Evolutionary conservation across 2,888 invertebrate species (phyloP), one percentile per base, ranked within the genome.

Genomic region (Seladonia tumulorum): DNA sequence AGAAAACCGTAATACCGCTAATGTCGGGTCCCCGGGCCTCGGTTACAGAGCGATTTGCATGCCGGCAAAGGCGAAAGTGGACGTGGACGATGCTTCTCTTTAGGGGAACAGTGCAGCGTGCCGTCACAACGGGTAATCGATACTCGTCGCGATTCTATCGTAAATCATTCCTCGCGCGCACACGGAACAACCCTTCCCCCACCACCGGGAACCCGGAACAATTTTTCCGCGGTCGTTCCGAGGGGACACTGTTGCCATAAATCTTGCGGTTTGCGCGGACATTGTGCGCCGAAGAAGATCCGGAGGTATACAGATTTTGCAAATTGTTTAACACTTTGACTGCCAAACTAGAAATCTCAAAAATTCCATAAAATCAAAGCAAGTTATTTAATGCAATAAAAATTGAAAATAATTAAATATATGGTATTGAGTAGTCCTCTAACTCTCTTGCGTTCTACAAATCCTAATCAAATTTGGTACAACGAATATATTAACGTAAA

Each of bases 121-220:
- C 22, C 49, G 35, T 74, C 72, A 76, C 57, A 22, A 29, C 47
- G 18, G 83, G 83, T 83, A 83, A 83, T 83, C 83, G 83, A 83
- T 83, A 83, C 76, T 53, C 74, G 72, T 42, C 76, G 79, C 79
- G 79, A 86, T 79, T 71, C 74, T 57, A 35, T 63, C 86, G 70
- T 82, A 82, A 87, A 87, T 86, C 86, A 83, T 42, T 57, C 14
- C 53, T 5, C 75, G 42, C 53, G 0, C 10, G 3, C 53, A 53
- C 53, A 22, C 53, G 22, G 39, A 5, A 5, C 25, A 63, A 29
- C 29, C 12, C 35, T 35, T 2, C 35, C 35, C 35, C 35, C 3
- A 2, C 5, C 16, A n/a, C 25, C 2, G 16, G 14, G 60, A 63
- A 63, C 60, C 60, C 60, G 60, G 60, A 63, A 63, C 60, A 7